A percentile compares a stretch with the other conserved stretches of the same genome.
Conservation (phyloP, 2,888 invertebrate genomes). For the Drosophila pseudotalamancana region DNA sequence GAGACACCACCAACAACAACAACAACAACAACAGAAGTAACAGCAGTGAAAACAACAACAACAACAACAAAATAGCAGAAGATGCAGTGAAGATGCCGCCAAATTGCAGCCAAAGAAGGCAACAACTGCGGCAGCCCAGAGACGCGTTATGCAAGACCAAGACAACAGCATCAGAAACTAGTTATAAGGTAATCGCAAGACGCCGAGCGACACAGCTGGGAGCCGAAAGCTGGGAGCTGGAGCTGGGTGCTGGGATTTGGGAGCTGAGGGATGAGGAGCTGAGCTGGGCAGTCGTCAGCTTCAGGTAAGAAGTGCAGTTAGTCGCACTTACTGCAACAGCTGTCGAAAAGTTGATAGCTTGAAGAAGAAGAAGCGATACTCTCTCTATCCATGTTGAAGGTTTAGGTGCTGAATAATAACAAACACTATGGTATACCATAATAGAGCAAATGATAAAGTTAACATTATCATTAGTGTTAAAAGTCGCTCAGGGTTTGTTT, state of each 20-base stretch:
- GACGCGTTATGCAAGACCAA: slow-evolving; percentile 70
- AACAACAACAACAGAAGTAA: too few relatives aligned
- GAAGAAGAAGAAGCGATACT: slow-evolving; percentile 30
- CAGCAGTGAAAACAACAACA: too few relatives aligned
- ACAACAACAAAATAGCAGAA: slow-evolving; percentile 16
- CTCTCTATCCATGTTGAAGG: slow-evolving; percentile 27
- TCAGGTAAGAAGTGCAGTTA: slow-evolving; percentile 46
- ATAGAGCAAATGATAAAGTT: too few relatives aligned
- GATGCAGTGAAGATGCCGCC: slow-evolving; percentile 67
- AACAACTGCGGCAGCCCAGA: slow-evolving; percentile 59
- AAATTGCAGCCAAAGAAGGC: slow-evolving; percentile 75
- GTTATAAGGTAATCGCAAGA: slow-evolving; percentile 66
- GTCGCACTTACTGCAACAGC: slow-evolving; percentile 17
- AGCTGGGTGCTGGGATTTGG: slow-evolving; percentile 9
- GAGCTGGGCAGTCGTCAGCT: slow-evolving; percentile 28
- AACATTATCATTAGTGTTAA: too few relatives aligned
- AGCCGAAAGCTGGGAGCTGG: slow-evolving; percentile 26
- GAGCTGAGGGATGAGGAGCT: slow-evolving; percentile 22
- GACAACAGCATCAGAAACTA: slow-evolving; percentile 61
- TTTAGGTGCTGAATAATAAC: too few relatives aligned
- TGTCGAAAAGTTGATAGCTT: slow-evolving; percentile 13
- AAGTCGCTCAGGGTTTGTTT: too few relatives aligned
- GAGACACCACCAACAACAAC: slow-evolving; percentile 19
- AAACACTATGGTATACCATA: too few relatives aligned
- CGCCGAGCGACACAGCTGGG: slow-evolving; percentile 51